Evolutionary conservation across 2,888 invertebrate genomes (phyloP), one percentile per base, ranked within the genome.

Genomic region (Hydrotaea diabolus): DNA sequence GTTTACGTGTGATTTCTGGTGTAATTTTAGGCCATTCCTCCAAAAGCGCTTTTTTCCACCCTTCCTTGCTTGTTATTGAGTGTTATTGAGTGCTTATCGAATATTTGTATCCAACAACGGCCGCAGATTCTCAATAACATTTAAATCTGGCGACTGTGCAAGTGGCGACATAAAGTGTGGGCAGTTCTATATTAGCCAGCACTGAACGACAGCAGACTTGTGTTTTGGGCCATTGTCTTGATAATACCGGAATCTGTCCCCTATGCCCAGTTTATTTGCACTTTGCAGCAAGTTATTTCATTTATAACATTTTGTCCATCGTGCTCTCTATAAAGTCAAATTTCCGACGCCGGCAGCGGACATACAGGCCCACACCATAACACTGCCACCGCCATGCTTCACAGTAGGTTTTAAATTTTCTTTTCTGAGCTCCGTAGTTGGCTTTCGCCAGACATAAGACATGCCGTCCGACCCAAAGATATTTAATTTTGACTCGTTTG

Each of bases 351-450:
- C 79, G 26, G 79, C 19, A 1, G 79, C 71, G 3, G 72, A 43
- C 80, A 80, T 78, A 64, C 77, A 79, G 13, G 36, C 73, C 78
- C 74, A 82, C 13, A 82, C 82, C 77, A 77, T 82, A 0, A 82
- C 82, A 15, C 46, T 46, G 0, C 82, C 73, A 11, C 77, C 82
- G 66, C 82, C 82, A 57, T 73, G 78, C 77, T 85, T 83, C 26
- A 59, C 49, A 26, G 74, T 83, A 36, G 83, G 46, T 49, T 19
- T 23, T 21, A 69, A 43, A 71, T 62, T 46, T 17, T 82, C 53
- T 36, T n/a, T 5, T 21, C 77, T 26, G 9, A 85, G 79, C 77
- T 76, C 49, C 2, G 55, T 79, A 77, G 79, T 77, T 39, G 75
- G 57, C 46, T 78, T 82, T 4, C 78, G 57, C 77, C 75, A 84